Evolutionary conservation across 2,797 vertebrate species (phyloP).

Genomic region (Pachyuromys duprasi): DNA sequence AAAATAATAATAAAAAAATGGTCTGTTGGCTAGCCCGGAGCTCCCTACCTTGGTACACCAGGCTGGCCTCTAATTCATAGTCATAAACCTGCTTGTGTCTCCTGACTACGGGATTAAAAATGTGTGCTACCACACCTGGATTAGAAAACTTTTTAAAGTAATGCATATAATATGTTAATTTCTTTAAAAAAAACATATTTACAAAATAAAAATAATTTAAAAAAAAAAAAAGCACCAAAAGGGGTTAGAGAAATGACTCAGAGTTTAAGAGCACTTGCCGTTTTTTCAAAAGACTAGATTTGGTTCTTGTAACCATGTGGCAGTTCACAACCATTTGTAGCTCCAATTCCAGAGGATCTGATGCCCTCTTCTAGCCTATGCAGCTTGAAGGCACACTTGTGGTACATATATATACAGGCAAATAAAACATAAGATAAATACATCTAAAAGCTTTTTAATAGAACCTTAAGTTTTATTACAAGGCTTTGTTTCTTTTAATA

Average conservation of each 20-base stretch:
- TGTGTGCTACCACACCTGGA: too few species aligned
- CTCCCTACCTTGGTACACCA: too few species aligned
- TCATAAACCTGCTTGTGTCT: not conserved
- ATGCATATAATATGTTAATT: not conserved
- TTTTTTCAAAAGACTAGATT: not conserved
- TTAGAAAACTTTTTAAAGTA: not conserved
- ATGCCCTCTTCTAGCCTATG: not conserved
- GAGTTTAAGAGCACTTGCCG: not conserved
- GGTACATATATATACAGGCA: not conserved
- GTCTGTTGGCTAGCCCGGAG: not conserved
- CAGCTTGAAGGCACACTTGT: not conserved
- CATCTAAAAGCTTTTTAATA: not conserved
- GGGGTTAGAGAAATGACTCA: not conserved
- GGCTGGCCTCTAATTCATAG: not conserved
- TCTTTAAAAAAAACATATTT: not conserved
- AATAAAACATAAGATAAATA: not conserved
- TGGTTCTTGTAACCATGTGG: not conserved
- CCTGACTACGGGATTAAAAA: not conserved
- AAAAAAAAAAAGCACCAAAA: not conserved
- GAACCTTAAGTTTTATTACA: not conserved
- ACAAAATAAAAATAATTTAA: not conserved
- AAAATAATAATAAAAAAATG: not conserved
- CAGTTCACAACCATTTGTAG: not conserved
- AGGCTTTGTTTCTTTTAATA: constrained; percentile 38
- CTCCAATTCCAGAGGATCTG: not conserved